phyloP scores from a whole-genome alignment of 1,140 invertebrate species.

The Drosophila hydei region DNA sequence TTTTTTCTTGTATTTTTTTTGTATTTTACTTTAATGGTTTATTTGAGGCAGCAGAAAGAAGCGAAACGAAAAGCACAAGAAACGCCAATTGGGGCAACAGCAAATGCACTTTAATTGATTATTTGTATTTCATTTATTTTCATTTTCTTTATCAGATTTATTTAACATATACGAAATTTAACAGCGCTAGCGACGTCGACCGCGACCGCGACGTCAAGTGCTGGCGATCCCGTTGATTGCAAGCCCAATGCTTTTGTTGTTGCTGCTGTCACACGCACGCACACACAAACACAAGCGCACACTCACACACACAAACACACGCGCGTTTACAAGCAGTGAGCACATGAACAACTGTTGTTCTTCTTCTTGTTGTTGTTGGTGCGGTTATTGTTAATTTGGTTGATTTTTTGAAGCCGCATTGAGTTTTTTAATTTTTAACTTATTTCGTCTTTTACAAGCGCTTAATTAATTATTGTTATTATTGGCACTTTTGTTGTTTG shows the following conservation, averaged over 20 bases:
- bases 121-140: constrained; percentile 42
- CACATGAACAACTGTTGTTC: constrained; percentile 30
- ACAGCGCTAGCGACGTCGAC: constrained; percentile 10
- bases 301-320: constrained; percentile 15
- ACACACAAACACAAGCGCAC: constrained; percentile 15
- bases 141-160: constrained; percentile 24
- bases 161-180: constrained; percentile 17
- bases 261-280: constrained; percentile 39
- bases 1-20: constrained; percentile 17
- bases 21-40: constrained; percentile 38
- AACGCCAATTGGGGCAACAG: constrained; percentile 35
- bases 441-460: constrained; percentile 25
- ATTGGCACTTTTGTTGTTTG: constrained; percentile 49
- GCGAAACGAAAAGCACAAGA: constrained; percentile 21
- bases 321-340: constrained; percentile 12
- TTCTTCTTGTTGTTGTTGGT: background rate
- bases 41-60: constrained; percentile 27
- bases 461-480: constrained; percentile 53
- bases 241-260: constrained; percentile 37
- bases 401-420: background rate
- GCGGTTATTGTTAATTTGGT: constrained; percentile 6
- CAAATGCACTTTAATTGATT: constrained; percentile 51
- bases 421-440: background rate
- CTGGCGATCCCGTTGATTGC: constrained; percentile 33
- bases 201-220: constrained; percentile 11